Conservation (phyloP, 2,797 vertebrate species). For the Sylvia borin region DNA sequence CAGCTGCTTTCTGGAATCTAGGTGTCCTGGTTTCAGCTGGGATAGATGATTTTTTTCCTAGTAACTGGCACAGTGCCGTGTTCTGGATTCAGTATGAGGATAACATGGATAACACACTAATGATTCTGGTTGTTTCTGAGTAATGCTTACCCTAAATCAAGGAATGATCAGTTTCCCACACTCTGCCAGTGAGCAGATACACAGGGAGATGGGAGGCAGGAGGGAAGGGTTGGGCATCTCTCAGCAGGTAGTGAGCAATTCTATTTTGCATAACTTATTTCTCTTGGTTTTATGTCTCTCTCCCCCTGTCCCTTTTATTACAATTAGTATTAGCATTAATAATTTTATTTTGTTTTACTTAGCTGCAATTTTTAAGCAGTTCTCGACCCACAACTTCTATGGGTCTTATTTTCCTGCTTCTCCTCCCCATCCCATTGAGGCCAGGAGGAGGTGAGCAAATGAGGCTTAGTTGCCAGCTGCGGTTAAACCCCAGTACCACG, state of each 20-base stretch:
- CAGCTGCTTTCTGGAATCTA: neutral
- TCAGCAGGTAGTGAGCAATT: neutral
- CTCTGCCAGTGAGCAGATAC: neutral
- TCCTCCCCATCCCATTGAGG: neutral
- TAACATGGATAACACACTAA: neutral
- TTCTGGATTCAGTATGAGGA: neutral
- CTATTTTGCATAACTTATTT: neutral
- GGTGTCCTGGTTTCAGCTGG: neutral
- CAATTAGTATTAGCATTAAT: neutral
- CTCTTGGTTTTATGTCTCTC: neutral
- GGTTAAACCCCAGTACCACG: accelerated
- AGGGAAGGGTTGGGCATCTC: neutral
- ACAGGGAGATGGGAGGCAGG: neutral
- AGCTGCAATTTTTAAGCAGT: neutral
- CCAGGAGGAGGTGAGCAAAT: neutral
- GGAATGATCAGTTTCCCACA: neutral
- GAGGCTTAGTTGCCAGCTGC: neutral
- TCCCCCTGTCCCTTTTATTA: neutral
- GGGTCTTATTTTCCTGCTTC: neutral
- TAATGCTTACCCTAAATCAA: neutral
- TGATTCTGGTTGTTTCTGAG: neutral
- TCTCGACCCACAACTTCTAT: accelerated
- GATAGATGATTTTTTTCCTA: neutral
- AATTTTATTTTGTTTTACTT: neutral
- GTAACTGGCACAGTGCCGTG: neutral